Evolutionary conservation across 1,140 invertebrate species (phyloP), one percentile per base, ranked within the genome.

Genomic region (Triops longicaudatus): DNA sequence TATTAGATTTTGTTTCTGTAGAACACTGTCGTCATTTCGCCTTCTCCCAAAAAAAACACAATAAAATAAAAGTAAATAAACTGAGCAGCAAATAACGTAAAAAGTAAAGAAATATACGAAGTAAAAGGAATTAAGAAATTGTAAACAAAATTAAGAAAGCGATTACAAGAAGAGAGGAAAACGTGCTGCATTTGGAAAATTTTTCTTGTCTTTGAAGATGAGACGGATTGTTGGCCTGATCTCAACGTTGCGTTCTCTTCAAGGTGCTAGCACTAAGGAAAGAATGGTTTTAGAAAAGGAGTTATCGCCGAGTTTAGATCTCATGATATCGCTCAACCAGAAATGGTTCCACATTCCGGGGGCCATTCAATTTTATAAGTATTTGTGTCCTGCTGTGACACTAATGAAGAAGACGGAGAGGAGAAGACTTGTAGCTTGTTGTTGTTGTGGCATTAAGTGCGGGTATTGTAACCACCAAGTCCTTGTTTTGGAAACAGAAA

Each of bases 381-480:
- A 63, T 63, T 63, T 63, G 17, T 63, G 50, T 63, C 50, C 50
- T 63, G 50, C 50, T 63, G 50, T 63, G 50, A 22, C 50, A 63
- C 50, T 63, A 63, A 63, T 63, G 50, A 63, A 63, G 50, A 63
- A 63, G 50, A 63, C 50, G 50, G 50, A 14, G 50, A 63, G 50
- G 22, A 63, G 50, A 63, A 17, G 50, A 63, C n/a, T 63, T 17
- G 50, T 9, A 63, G 50, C 50, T 63, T 63, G 50, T 63, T 63
- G 50, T 63, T 63, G 50, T 10, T 63, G 50, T 63, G 50, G 14
- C 50, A 17, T 22, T 17, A 9, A 22, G 50, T n/a, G n/a, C 31
- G 7, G 31, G 31, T 37, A 37, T 37, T 37, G 31, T 37, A 63
- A 63, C 17, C 10, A 63, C 5, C 14, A 63, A 44, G 50, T 63